These are phyloP conservation scores for Dioctria rufipes DNA, from an alignment of 2,888 invertebrate genomes.

Conservation along the genomic window DNA sequence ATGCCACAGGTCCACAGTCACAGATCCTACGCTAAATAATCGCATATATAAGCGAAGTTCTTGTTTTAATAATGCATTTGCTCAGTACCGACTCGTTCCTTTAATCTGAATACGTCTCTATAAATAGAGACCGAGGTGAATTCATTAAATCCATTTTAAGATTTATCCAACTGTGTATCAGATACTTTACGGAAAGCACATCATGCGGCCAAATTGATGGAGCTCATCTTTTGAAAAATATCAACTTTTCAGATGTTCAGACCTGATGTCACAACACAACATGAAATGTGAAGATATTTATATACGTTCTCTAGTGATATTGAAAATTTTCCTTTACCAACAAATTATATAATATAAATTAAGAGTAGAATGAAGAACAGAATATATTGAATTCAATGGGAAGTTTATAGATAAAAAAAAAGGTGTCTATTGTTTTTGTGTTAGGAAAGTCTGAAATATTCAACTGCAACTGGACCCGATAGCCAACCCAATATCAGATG, in stretches of 20 bases:
- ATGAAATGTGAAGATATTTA: neutral
- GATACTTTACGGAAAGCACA: slow-evolving; percentile 33
- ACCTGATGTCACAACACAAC: neutral
- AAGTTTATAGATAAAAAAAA: too few relatives aligned
- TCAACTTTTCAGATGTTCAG: slow-evolving; percentile 30
- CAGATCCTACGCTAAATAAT: slow-evolving; percentile 14
- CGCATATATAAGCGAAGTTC: slow-evolving; percentile 11
- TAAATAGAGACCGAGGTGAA: slow-evolving; percentile 48
- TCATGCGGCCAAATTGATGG: slow-evolving; percentile 46
- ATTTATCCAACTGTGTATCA: slow-evolving; percentile 53
- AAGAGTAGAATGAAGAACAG: too few relatives aligned
- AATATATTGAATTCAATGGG: too few relatives aligned
- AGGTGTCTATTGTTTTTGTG: too few relatives aligned
- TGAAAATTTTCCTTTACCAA: too few relatives aligned
- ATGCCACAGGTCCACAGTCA: slow-evolving; percentile 50
- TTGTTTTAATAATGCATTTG: slow-evolving; percentile 31
- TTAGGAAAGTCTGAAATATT: too few relatives aligned
- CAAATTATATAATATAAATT: too few relatives aligned
- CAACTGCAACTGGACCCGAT: too few relatives aligned
- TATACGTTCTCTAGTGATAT: neutral
- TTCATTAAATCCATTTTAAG: slow-evolving; percentile 55
- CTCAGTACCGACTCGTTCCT: neutral
- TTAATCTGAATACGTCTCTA: neutral
- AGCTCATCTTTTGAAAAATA: slow-evolving; percentile 45
- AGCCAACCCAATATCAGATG: too few relatives aligned